phyloP scores from a whole-genome alignment of 2,113 vertebrate species.

The Zonotrichia leucophrys region DNA sequence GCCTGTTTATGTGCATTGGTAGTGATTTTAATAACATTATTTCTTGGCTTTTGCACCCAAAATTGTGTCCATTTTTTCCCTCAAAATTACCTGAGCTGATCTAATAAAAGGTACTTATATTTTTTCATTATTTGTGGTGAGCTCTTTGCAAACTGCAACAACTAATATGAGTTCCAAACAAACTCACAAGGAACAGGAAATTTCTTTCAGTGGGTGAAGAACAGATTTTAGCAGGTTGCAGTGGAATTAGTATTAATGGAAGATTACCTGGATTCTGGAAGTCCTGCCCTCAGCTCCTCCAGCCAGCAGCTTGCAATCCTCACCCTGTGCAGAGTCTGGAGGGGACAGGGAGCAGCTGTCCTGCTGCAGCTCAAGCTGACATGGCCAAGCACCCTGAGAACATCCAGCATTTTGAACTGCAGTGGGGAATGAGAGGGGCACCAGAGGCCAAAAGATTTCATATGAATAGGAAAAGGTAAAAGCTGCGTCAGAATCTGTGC shows the following conservation, averaged over 20 bases:
- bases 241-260: not conserved
- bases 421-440: not conserved
- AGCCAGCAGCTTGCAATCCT: not conserved
- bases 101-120: not conserved
- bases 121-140: not conserved
- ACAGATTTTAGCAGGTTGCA: constrained; percentile 1
- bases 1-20: not conserved
- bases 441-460: not conserved
- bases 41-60: not conserved
- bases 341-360: constrained; percentile 45
- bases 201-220: not conserved
- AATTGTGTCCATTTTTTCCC: not conserved
- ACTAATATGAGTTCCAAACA: not conserved
- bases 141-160: not conserved
- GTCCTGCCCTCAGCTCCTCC: constrained; percentile 26
- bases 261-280: constrained; percentile 41
- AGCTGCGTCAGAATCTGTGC: not conserved
- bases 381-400: not conserved
- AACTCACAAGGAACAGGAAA: not conserved
- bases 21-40: not conserved
- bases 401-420: not conserved
- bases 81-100: not conserved
- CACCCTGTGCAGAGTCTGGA: not conserved
- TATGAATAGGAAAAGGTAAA: not conserved
- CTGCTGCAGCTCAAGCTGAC: not conserved